phyloP scores from a whole-genome alignment of 1,140 invertebrate genomes.

The Listronotus oregonensis region DNA sequence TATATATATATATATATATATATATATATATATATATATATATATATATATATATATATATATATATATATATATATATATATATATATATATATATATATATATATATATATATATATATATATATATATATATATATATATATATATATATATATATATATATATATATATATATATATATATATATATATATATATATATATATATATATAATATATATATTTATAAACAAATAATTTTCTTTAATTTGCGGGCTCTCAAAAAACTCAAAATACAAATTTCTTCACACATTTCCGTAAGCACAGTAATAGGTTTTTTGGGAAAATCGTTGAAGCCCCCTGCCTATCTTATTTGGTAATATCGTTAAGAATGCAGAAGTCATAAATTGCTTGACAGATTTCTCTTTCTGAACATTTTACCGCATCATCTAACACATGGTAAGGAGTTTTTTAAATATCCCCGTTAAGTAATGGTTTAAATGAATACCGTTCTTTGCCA shows the following conservation, averaged over 20 bases:
- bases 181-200: constrained; percentile 9
- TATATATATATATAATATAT: constrained; percentile 11
- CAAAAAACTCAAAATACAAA: too few relatives aligned
- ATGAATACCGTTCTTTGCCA: too few relatives aligned
- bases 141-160: constrained; percentile 10
- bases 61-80: constrained; percentile 9
- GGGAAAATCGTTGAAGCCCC: too few relatives aligned
- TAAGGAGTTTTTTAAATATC: background rate
- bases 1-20: constrained; percentile 10
- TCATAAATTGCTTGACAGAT: too few relatives aligned
- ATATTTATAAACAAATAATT: background rate
- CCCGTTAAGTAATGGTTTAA: too few relatives aligned
- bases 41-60: constrained; percentile 11
- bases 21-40: constrained; percentile 12
- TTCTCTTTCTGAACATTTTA: background rate
- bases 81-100: constrained; percentile 11
- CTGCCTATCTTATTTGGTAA: background rate
- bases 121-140: constrained; percentile 12
- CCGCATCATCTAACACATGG: constrained; percentile 2
- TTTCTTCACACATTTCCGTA: too few relatives aligned
- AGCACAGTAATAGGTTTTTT: too few relatives aligned
- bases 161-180: constrained; percentile 11
- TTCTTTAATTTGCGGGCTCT: too few relatives aligned
- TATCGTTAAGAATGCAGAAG: too few relatives aligned
- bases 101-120: constrained; percentile 12